phyloP scores from a whole-genome alignment of 2,888 invertebrate genomes.

The Plebejus melissa region DNA sequence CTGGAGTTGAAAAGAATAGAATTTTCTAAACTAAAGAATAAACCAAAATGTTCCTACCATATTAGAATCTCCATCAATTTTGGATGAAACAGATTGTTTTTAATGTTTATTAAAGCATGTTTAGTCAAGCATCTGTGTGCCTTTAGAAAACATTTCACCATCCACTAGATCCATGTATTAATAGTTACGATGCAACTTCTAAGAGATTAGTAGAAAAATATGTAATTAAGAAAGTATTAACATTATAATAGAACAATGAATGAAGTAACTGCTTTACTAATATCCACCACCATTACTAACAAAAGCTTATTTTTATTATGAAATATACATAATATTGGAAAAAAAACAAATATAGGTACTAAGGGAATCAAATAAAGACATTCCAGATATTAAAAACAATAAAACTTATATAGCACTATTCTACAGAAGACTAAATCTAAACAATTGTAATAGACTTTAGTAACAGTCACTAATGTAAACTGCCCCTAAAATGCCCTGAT shows the following conservation, averaged over 20 bases:
- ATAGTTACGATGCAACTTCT: slow-evolving; percentile 35
- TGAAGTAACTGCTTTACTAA: not conserved
- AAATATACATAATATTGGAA: not conserved
- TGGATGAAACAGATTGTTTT: not conserved
- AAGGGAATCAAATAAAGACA: slow-evolving; percentile 14
- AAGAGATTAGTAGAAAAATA: slow-evolving; percentile 45
- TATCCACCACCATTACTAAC: not conserved
- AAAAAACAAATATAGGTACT: not conserved
- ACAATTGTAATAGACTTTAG: not conserved
- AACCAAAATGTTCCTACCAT: slow-evolving; percentile 1
- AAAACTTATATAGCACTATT: not conserved
- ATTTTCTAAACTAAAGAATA: not conserved
- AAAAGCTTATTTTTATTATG: not conserved
- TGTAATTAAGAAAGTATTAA: slow-evolving; percentile 15
- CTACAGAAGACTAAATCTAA: not conserved
- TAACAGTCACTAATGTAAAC: not conserved
- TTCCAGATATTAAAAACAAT: slow-evolving; percentile 10
- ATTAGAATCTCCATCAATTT: not conserved
- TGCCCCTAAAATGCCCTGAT: not conserved
- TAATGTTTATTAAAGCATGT: not conserved
- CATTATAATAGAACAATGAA: not conserved
- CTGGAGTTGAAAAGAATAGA: not conserved
- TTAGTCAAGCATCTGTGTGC: slow-evolving; percentile 45
- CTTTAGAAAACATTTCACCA: slow-evolving; percentile 60
- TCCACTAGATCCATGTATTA: slow-evolving; percentile 53